Base-by-base conservation (phyloP, 2,888 invertebrate species). In the Strigamia crassipes region DNA sequence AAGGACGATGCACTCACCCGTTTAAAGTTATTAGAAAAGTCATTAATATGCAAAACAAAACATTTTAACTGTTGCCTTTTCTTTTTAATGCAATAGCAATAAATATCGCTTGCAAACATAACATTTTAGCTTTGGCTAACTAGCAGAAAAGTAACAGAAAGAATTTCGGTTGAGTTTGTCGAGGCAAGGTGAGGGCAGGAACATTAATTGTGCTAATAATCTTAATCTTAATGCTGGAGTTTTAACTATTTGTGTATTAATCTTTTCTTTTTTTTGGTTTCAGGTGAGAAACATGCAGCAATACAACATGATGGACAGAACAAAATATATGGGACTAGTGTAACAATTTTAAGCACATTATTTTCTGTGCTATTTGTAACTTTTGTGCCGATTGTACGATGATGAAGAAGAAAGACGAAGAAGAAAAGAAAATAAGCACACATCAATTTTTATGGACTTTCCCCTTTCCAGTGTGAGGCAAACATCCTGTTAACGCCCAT, bases 261-360 rank as follows among this genome's bases (percentile, higher is more conserved):
- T n/a, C 15, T 3, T 51, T 34, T 34, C 6, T 3, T 34, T 34
- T 34, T 3, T 5, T 5, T 34, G n/a, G 23, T 77, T 77, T 12
- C 77, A 77, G 77, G 77, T 10, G 77, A 77, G n/a, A 77, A 77
- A n/a, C 77, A 31, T 23, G 77, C 77, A 77, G 77, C 77, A 77
- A 77, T 77, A 34, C 77, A 77, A 34, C 77, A 77, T n/a, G 77
- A 31, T 31, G 77, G 77, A 31, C 77, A 77, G 27, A 77, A n/a
- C 27, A 12, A 34, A 34, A n/a, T 77, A 34, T 77, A 13, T 31
- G 77, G 31, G 9, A 77, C 77, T 34, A 34, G 77, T 77, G 77
- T 77, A 34, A 31, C 31, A 77, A 77, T 34, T 77, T 13, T 77
- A 34, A 34, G 77, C 34, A 34, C 34, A 31, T 31, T 31, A 77